Conservation (phyloP, 37 sponge, comb jelly and placozoan genomes). For the Haliclona indistincta region DNA sequence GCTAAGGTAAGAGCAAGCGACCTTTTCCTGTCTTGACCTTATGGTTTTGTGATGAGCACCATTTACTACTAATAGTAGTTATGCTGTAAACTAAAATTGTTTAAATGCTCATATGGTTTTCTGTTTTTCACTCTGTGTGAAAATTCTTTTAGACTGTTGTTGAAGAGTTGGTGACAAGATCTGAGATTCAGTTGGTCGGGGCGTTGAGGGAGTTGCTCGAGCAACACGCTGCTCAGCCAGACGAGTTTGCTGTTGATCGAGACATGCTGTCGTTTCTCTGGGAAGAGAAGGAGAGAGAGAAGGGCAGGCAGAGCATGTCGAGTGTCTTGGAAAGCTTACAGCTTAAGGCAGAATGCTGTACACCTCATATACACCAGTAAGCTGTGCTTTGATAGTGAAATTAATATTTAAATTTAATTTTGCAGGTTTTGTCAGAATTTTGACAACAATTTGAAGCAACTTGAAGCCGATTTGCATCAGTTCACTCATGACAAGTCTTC, state of each 20-base stretch:
- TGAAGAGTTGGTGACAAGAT: background rate
- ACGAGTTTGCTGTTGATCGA: conserved; percentile 11
- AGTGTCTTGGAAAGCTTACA: background rate
- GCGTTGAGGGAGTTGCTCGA: background rate
- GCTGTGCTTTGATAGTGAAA: too few relatives aligned
- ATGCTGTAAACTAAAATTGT: too few relatives aligned
- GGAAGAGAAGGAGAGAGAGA: background rate
- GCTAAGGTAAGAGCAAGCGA: too few relatives aligned
- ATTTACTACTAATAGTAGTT: background rate
- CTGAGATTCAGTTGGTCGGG: background rate
- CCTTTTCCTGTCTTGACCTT: too few relatives aligned
- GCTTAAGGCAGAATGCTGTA: background rate
- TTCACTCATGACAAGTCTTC: too few relatives aligned
- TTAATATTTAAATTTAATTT: background rate
- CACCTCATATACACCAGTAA: background rate
- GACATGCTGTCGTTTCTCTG: background rate
- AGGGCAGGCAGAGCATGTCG: background rate
- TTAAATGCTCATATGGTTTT: too few relatives aligned
- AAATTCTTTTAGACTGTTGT: background rate
- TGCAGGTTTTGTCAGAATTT: conserved; percentile 54
- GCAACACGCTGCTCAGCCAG: background rate
- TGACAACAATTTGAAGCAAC: conserved; percentile 1
- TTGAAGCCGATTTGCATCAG: conserved; percentile 36
- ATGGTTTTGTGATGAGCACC: too few relatives aligned
- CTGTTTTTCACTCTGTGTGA: background rate